Base-by-base conservation (phyloP, 2,888 invertebrate species). In the Rhimphoctona megacephalus region DNA sequence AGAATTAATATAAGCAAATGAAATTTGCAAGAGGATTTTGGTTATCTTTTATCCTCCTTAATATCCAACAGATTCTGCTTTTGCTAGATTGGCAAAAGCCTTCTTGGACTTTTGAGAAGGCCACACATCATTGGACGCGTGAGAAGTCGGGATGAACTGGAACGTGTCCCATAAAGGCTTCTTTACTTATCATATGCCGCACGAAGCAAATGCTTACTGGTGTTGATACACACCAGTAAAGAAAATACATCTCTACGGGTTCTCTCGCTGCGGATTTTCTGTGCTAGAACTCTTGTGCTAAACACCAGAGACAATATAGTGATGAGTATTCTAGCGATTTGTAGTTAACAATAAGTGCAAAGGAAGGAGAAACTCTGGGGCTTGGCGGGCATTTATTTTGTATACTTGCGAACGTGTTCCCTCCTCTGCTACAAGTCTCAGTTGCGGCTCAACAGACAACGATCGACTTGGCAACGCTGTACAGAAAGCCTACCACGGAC, bases 381-480 rank as follows among this genome's bases (percentile, higher is more conserved):
- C 80, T 73, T 36, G 39, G 49, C 61, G 25, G 4, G 61, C 33
- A 72, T 80, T 80, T 72, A 61, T 80, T 64, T 72, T 19, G 33
- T 81, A 73, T 73, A 81, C 66, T 66, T 66, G 73, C 70, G 79
- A 39, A 70, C 14, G 36, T 54, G 3, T 36, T 66, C 73, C 39
- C 66, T 66, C 54, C n/a, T 11, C 43, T 30, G 5, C 33, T 57
- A n/a, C 80, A 19, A n/a, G 73, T 33, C 74, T 25, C 69, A 22
- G 70, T 57, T 66, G 66, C 43, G 46, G 73, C 81, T 57, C 74
- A 22, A 76, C 67, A 43, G 22, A 77, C 57, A 57, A n/a, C 57
- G 66, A 72, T 52, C 57, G 49, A 76, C 69, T 61, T 61, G 86
- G 86, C 86, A 86, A 86, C 86, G 69, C 74, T 69, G 81, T 7